A percentile compares a stretch with the other conserved stretches of the same genome.
These are phyloP conservation scores for Pherbina coryleti DNA, from an alignment of 2,888 invertebrate species.

Conservation along the genomic window DNA sequence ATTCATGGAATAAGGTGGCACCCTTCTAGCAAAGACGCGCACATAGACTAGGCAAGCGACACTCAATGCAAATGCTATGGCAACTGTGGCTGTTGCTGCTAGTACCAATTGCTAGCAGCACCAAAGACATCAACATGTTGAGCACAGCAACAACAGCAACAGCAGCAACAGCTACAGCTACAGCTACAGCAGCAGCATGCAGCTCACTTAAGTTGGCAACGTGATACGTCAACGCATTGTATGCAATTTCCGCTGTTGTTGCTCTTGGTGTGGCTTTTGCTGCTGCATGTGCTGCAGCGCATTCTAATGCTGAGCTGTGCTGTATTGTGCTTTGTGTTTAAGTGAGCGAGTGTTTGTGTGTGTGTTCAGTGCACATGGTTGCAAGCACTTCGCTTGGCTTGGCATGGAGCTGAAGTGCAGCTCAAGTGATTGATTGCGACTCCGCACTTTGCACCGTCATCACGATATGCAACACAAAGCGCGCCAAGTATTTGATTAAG, in stretches of 20 bases:
- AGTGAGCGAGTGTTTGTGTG: not conserved
- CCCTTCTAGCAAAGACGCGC: not conserved
- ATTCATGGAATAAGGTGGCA: not conserved
- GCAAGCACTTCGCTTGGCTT: not conserved
- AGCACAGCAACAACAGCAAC: not conserved
- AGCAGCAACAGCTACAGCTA: conserved; percentile 11
- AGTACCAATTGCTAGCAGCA: not conserved
- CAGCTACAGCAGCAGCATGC: conserved; percentile 21
- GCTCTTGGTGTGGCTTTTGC: conserved; percentile 10
- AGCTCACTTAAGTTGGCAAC: conserved; percentile 42
- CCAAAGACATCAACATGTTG: not conserved
- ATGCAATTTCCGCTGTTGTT: conserved; percentile 52
- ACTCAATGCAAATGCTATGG: conserved; percentile 26
- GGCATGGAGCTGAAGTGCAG: conserved; percentile 3
- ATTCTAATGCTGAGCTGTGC: conserved; percentile 17
- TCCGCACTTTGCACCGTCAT: conserved; percentile 53
- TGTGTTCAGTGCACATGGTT: conserved; percentile 1
- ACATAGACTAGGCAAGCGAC: not conserved
- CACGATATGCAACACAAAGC: conserved; percentile 34
- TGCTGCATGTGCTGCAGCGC: conserved; percentile 9
- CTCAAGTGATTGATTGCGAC: conserved; percentile 61
- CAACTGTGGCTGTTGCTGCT: conserved; percentile 1
- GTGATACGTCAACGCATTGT: conserved; percentile 54
- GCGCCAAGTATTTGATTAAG: conserved; percentile 46
- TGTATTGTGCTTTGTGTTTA: not conserved